Base-by-base conservation (phyloP, 2,888 invertebrate species). In the Charanyca ferruginea region DNA sequence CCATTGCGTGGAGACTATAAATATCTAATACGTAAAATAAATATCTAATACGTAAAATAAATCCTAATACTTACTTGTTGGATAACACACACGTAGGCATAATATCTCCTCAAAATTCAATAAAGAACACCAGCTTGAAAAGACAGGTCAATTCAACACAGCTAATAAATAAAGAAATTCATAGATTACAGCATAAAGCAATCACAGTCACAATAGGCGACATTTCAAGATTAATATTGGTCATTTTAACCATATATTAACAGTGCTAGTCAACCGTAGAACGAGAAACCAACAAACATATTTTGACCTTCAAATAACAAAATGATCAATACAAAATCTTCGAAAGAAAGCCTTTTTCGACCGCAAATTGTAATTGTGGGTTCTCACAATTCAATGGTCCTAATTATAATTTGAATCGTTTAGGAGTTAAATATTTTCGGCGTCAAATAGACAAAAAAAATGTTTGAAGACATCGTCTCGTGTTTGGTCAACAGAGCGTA, bases 381-480 rank as follows among this genome's bases (percentile, higher is more conserved):
- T 83, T 84, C 82, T 81, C 80, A 83, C 86, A 85, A 88, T 90
- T 90, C 89, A 92, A 93, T 93, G 85, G 83, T 85, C 90, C 94
- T 94, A 95, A 95, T 95, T 95, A 94, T 94, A 94, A 94, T 94
- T 92, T 93, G 91, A 94, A 94, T 91, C 93, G 94, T 93, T 94
- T 94, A 93, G 85, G 86, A 92, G 91, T 90, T 90, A 93, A 94
- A 94, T 94, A 94, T 94, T 94, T 93, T 94, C 92, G 92, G 91
- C 88, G 90, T 92, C 88, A 90, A 92, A 93, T 90, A 92, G 91
- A 90, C 85, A 86, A 91, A 91, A 32, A 93, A 93, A 92, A 90
- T 89, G 87, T 92, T 93, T 91, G 90, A 91, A 92, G 92, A 93
- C 93, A 90, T 93, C 91, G 92, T 91, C 90, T 92, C 85, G 89